Base-by-base conservation (phyloP, 35 echinoderm and acorn worm species). In the Anneissia japonica region DNA sequence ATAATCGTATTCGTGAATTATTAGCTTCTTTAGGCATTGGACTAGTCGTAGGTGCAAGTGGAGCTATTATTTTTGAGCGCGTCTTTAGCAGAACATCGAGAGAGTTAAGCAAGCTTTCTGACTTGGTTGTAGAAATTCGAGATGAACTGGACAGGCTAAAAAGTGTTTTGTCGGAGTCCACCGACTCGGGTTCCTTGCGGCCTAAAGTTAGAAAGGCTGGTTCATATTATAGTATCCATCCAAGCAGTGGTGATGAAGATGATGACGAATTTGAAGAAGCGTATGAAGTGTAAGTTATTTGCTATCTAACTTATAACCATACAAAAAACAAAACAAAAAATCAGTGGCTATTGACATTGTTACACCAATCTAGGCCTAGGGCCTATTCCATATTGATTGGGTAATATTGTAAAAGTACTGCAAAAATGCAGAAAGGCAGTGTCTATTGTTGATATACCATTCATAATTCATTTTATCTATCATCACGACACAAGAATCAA, bases 211-310 rank as follows among this genome's bases (percentile, higher is more conserved):
- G 64, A 37, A 76, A 74, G 23, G 73, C 37, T 31, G 72, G 64
- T 82, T 83, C 87, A 5, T 80, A 83, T 43, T 74, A 83, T 74
- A 83, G 80, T 32, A 77, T 89, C 10, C 79, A 89, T 76, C 79
- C 87, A 38, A 83, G 80, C 33, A 88, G 87, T 39, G 79, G 87
- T 21, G 87, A 83, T 43, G 87, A 89, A 40, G 87, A 89, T 26
- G 79, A 64, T 64, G 51, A 90, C 51, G 88, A 90, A 84, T 90
- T 90, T 34, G 88, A 90, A 45, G 88, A 90, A 45, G 88, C 88
- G 1, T 39, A 83, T 37, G 88, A 90, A 37, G 35, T 36, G 79
- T 81, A 32, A 32, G 51, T 45, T n/a, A n/a, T n/a, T n/a, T n/a
- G n/a, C n/a, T n/a, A n/a, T n/a, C n/a, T n/a, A n/a, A n/a, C n/a